Conservation (phyloP, 1,140 invertebrate species). For the Eulimnadia texana region DNA sequence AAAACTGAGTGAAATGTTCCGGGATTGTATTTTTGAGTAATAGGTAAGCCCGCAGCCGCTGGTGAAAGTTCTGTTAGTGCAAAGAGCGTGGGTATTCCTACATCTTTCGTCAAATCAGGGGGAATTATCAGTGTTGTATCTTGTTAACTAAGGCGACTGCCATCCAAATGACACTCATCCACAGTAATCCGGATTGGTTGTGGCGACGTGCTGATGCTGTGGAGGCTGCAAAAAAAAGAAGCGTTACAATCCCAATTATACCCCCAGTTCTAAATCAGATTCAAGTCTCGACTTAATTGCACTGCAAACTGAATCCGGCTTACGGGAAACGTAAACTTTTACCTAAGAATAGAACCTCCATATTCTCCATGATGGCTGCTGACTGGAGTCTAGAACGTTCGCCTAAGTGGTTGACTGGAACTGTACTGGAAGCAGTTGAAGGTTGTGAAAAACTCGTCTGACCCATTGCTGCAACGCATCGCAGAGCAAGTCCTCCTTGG, state of each 20-base stretch:
- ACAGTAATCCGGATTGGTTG: not conserved
- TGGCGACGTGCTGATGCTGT: not conserved
- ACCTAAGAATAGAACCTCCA: not conserved
- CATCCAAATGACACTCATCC: not conserved
- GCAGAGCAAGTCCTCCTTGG: not conserved
- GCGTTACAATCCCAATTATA: not conserved
- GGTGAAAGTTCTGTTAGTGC: not conserved
- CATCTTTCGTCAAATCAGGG: too few relatives aligned
- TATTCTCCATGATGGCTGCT: not conserved
- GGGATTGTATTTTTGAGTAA: too few relatives aligned
- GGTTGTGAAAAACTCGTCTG: not conserved
- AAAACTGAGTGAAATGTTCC: too few relatives aligned
- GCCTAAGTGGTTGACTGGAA: not conserved
- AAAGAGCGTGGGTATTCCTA: not conserved
- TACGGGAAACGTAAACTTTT: not conserved
- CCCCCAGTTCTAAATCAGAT: too few relatives aligned
- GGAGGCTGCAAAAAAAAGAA: not conserved
- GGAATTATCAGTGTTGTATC: not conserved
- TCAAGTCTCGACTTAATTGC: not conserved
- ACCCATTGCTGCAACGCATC: not conserved
- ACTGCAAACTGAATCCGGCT: not conserved
- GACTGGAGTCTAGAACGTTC: not conserved
- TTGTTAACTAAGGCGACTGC: not conserved
- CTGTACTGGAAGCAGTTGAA: not conserved
- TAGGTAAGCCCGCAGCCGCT: too few relatives aligned